Percentiles rank a stretch among this genome's conserved stretches.
phyloP scores from a whole-genome alignment of 2,113 vertebrate genomes.

The Furnarius figulus region DNA sequence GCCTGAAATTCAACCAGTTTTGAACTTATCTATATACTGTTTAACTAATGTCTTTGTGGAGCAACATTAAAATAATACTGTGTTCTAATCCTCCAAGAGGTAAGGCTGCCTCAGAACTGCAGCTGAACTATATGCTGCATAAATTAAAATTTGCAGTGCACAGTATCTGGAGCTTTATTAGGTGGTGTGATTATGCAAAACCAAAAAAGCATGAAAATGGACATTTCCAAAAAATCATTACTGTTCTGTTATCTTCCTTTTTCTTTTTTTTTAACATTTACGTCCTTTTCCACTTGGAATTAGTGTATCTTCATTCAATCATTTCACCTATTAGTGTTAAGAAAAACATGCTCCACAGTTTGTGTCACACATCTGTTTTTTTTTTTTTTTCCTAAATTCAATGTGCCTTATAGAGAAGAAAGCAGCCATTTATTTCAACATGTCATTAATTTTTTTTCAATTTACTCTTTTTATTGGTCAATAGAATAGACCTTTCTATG shows the following conservation, averaged over 20 bases:
- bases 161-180: conserved; percentile 47
- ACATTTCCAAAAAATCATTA: not conserved
- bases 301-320: conserved; percentile 1
- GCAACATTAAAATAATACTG: not conserved
- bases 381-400: not conserved
- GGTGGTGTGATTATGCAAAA: conserved; percentile 60
- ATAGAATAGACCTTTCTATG: conserved; percentile 2
- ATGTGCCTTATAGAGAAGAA: not conserved
- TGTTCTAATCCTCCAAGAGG: conserved; percentile 60
- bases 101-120: not conserved
- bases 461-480: not conserved
- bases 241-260: not conserved
- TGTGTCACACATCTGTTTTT: not conserved
- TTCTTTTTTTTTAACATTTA: not conserved
- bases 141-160: conserved; percentile 55
- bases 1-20: not conserved
- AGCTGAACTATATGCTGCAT: conserved; percentile 46
- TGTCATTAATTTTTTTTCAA: conserved; percentile 36
- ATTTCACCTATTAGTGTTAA: conserved; percentile 31
- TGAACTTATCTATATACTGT: not conserved
- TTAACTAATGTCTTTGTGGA: conserved; percentile 26
- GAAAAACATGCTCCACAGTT: not conserved
- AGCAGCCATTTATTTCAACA: not conserved
- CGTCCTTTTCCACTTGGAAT: conserved; percentile 39
- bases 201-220: conserved; percentile 11